Evolutionary conservation across 2,888 invertebrate species (phyloP).

Genomic region (Hypomecis punctinalis): DNA sequence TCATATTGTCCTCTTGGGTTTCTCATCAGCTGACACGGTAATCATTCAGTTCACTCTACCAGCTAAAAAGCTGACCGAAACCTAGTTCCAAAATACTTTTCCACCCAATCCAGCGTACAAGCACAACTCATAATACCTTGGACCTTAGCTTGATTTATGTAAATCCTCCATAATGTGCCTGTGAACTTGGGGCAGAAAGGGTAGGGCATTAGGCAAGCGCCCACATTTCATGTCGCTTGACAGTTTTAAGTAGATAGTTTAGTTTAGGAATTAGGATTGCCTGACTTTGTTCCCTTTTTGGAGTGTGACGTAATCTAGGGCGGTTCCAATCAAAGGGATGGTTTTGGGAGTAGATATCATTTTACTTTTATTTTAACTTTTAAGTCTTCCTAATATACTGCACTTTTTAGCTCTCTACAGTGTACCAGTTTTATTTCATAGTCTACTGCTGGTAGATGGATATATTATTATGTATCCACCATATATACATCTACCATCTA

Average conservation of each 20-base stretch:
- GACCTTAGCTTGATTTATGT: slow-evolving; percentile 37
- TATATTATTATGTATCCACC: too few species aligned
- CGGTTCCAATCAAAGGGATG: not conserved
- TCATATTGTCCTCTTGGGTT: too few species aligned
- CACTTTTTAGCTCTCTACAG: too few species aligned
- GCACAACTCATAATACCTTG: slow-evolving; percentile 25
- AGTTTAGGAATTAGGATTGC: slow-evolving; percentile 24
- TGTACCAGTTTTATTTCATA: too few species aligned
- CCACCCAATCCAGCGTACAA: slow-evolving; percentile 13
- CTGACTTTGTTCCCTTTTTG: slow-evolving; percentile 30
- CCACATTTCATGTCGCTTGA: slow-evolving; percentile 39
- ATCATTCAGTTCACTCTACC: too few species aligned
- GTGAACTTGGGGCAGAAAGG: slow-evolving; percentile 29
- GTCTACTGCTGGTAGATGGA: too few species aligned
- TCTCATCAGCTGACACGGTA: too few species aligned
- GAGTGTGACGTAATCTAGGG: slow-evolving; percentile 5
- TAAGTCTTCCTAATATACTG: too few species aligned
- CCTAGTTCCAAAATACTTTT: slow-evolving; percentile 3
- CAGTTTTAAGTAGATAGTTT: slow-evolving; percentile 37
- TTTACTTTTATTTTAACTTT: too few species aligned
- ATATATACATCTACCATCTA: too few species aligned
- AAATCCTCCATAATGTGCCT: slow-evolving; percentile 37
- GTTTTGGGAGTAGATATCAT: too few species aligned
- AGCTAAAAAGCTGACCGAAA: not conserved
- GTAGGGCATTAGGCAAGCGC: slow-evolving; percentile 27